Base-by-base conservation (phyloP, 2,113 vertebrate species). In the Conger conger region DNA sequence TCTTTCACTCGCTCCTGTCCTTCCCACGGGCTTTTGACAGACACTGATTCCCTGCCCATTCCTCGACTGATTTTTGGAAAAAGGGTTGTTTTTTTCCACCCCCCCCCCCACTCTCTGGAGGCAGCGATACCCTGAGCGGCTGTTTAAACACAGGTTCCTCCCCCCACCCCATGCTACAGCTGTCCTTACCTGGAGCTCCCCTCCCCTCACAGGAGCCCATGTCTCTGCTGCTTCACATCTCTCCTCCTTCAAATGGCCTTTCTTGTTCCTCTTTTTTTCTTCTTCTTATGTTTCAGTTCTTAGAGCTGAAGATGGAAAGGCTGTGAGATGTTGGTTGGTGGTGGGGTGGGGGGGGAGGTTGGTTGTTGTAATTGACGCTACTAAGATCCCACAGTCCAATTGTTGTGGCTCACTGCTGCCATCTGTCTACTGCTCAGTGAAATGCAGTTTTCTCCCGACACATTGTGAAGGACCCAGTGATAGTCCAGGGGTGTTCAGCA, bases 391-490 rank as follows among this genome's bases (percentile, higher is more conserved):
- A 42, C 63, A 76, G 83, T 83, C 40, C 27, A 73, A 82, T 82
- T 89, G 93, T 85, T 85, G 88, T 89, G 92, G 96, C 95, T 89
- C 96, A 97, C 94, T 99, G 97, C 97, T 98, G 98, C 98, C 98
- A 98, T 95, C 98, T 99, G 95, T 93, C 89, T 92, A 89, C 89
- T 86, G 82, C 90, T 90, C 91, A 92, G 90, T 90, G 84, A 91
- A 93, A 92, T 86, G 77, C 80, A 30, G 45, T 50, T 50, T 13
- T 1, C 7, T 50, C 45, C 45, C 11, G 57, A 8, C 20, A 63
- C 9, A 27, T 27, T 1, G 4, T 80, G 23, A 50, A 68, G 78
- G n/a, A 82, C 30, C 7, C 57, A 3, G 18, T 27, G 23, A 63
- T 5, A 63, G 57, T 63, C 1, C 18, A 23, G 57, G 18, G 18